A percentile compares a stretch with the other conserved stretches of the same genome.
Conservation (phyloP, 2,797 vertebrate species). For the Psittacula derbiana region DNA sequence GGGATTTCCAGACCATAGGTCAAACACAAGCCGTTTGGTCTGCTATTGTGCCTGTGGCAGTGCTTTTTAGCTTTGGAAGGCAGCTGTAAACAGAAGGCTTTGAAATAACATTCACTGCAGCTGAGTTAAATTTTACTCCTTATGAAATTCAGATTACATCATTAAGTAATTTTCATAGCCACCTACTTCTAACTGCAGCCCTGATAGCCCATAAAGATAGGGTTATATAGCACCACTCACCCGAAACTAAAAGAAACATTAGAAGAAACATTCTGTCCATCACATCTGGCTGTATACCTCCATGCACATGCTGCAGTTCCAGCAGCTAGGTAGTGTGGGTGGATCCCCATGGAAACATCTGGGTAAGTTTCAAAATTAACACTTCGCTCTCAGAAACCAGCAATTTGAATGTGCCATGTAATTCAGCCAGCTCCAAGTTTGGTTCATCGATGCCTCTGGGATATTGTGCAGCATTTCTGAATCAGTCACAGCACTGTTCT, state of each 20-base stretch:
- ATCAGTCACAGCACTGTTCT: not conserved
- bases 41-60: not conserved
- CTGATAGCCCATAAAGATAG: not conserved
- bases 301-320: not conserved
- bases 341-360: not conserved
- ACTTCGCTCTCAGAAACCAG: not conserved
- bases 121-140: not conserved
- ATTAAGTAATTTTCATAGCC: not conserved
- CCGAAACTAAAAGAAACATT: not conserved
- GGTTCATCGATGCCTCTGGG: not conserved
- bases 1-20: not conserved
- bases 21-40: rapidly evolving
- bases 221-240: not conserved
- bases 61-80: not conserved
- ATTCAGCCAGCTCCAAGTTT: not conserved
- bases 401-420: not conserved
- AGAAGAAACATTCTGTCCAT: not conserved
- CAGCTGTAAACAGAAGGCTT: not conserved
- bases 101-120: not conserved
- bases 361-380: not conserved
- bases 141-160: not conserved
- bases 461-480: not conserved
- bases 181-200: not conserved
- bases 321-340: not conserved
- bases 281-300: not conserved